Evolutionary conservation across 2,888 invertebrate species (phyloP).

Genomic region (Phoenoteleia sp.): DNA sequence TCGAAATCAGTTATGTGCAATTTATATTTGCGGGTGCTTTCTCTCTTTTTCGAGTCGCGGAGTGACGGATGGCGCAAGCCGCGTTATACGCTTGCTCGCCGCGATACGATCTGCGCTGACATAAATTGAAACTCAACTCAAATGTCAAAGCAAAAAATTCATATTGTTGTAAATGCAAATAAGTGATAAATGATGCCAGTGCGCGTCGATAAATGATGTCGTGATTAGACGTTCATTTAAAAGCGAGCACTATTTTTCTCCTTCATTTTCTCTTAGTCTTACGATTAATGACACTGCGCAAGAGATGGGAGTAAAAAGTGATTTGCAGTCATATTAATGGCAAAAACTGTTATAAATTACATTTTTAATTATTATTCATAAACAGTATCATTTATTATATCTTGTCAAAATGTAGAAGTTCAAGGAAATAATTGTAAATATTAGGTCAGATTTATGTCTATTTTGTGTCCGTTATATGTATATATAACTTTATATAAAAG

Average conservation of each 20-base stretch:
- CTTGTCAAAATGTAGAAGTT: no score
- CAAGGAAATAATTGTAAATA: no score
- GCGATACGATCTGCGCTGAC: constrained; percentile 77
- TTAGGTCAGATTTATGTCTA: no score
- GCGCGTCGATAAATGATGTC: constrained; percentile 39
- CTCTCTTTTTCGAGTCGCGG: constrained; percentile 32
- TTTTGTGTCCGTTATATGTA: no score
- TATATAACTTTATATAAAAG: no score
- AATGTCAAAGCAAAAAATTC: constrained; percentile 64
- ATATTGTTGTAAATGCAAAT: constrained; percentile 71
- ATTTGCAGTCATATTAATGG: no score
- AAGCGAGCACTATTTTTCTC: constrained; percentile 6
- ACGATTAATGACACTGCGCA: neutral
- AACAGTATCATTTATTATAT: no score
- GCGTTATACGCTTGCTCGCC: constrained; percentile 67
- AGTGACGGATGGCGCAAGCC: constrained; percentile 56
- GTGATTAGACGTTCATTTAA: constrained; percentile 24
- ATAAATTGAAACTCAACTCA: constrained; percentile 80
- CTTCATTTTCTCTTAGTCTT: neutral
- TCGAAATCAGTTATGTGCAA: constrained; percentile 82
- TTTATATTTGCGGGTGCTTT: constrained; percentile 78
- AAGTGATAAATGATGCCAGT: constrained; percentile 40
- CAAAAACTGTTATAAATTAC: no score
- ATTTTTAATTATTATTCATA: no score
- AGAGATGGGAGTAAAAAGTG: neutral